These are phyloP conservation scores for Catostomus latipinnis DNA, from an alignment of 2,797 vertebrate genomes.

Conservation along the genomic window DNA sequence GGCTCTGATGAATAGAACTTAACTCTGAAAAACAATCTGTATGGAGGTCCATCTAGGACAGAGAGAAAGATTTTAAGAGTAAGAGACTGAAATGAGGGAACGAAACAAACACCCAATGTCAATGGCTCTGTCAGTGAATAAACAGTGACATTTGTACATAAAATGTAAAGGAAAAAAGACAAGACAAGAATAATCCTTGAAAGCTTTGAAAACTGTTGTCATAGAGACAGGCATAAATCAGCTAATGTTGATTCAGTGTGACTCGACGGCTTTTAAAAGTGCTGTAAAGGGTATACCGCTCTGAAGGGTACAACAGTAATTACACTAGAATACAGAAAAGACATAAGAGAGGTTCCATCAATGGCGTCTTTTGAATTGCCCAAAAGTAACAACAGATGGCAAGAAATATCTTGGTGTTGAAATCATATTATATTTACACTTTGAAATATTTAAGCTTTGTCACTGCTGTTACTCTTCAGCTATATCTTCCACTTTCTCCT, in stretches of 20 bases:
- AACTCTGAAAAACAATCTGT: slow-evolving; percentile 93
- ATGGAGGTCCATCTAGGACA: slow-evolving; percentile 85
- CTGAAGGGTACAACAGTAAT: slow-evolving; percentile 9
- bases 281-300: slow-evolving; percentile 32
- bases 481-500: slow-evolving; percentile 5
- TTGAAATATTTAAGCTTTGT: not conserved
- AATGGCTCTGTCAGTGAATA: not conserved
- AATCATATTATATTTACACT: slow-evolving; percentile 6
- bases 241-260: slow-evolving; percentile 48
- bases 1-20: slow-evolving; percentile 99
- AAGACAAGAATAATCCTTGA: slow-evolving; percentile 17
- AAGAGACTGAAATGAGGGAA: too few relatives aligned
- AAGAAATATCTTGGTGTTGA: not conserved
- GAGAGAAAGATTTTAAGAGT: slow-evolving; percentile 29
- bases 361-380: slow-evolving; percentile 15
- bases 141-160: slow-evolving; percentile 12
- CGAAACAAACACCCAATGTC: not conserved
- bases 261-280: slow-evolving; percentile 49
- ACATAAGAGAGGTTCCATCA: slow-evolving; percentile 1
- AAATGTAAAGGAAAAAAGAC: slow-evolving; percentile 6
- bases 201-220: slow-evolving; percentile 52
- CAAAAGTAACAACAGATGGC: slow-evolving; percentile 10
- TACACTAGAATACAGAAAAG: not conserved
- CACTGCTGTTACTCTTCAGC: not conserved
- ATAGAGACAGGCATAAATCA: slow-evolving; percentile 58